Percentiles rank a stretch among this genome's conserved stretches.
Conservation (phyloP, 2,888 invertebrate genomes). For the Drosophila emarginata region DNA sequence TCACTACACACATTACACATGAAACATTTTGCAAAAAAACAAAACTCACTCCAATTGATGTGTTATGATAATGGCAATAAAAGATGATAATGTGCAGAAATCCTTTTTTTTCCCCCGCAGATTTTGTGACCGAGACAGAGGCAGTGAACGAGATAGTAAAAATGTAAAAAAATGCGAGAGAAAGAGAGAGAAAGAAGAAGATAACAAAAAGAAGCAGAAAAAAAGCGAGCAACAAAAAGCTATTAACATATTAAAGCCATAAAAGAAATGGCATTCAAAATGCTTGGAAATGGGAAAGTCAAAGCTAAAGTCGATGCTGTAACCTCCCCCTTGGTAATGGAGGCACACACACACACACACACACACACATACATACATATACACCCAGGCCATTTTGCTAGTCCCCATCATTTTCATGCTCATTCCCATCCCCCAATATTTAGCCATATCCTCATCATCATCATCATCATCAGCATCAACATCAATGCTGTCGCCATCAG, state of each 20-base stretch:
- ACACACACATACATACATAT: constrained; percentile 32
- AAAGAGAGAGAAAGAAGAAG: constrained; percentile 10
- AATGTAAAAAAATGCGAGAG: background rate
- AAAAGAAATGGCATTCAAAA: constrained; percentile 64
- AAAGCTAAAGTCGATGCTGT: background rate
- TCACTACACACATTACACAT: constrained; percentile 51
- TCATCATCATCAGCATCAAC: constrained; percentile 27
- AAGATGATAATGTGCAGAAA: constrained; percentile 71
- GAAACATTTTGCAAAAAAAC: constrained; percentile 36
- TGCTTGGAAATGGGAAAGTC: background rate
- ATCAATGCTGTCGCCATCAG: constrained; percentile 61
- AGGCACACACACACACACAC: constrained; percentile 62
- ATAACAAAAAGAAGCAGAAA: constrained; percentile 18
- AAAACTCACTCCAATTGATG: constrained; percentile 44
- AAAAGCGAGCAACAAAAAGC: constrained; percentile 46
- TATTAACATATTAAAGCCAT: constrained; percentile 70
- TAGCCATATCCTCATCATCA: constrained; percentile 32
- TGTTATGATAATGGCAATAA: constrained; percentile 69
- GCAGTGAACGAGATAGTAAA: background rate
- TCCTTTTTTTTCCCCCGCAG: constrained; percentile 75
- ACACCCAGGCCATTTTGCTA: constrained; percentile 15
- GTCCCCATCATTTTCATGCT: background rate
- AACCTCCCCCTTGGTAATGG: constrained; percentile 1
- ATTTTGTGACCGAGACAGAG: constrained; percentile 52
- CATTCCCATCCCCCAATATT: background rate